Evolutionary conservation across 2,888 invertebrate species (phyloP).

Genomic region (Sussaba pulchella): DNA sequence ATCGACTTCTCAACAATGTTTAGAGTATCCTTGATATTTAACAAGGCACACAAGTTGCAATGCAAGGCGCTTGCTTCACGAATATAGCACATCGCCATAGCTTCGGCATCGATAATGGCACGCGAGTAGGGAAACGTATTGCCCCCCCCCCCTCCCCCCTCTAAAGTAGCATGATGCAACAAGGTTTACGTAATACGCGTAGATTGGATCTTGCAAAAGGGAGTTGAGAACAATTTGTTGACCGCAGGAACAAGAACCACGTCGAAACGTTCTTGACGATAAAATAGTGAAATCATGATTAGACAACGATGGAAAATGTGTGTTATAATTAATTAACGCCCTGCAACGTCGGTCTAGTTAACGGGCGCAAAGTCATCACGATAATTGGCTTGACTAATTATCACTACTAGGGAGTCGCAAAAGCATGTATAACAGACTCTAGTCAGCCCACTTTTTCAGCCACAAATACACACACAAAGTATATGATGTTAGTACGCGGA

Average conservation of each 20-base stretch:
- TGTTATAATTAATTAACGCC: constrained; percentile 16
- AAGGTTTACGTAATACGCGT: background rate
- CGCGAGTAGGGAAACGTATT: background rate
- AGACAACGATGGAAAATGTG: background rate
- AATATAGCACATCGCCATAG: too few relatives aligned
- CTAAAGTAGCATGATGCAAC: background rate
- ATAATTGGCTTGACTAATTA: constrained; percentile 36
- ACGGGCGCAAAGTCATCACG: constrained; percentile 3
- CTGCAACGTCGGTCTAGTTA: background rate
- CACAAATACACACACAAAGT: background rate
- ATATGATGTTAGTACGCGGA: background rate
- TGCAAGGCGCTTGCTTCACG: too few relatives aligned
- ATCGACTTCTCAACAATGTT: too few relatives aligned
- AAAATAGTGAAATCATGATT: too few relatives aligned
- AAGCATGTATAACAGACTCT: constrained; percentile 9
- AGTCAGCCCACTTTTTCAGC: background rate
- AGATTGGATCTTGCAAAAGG: too few relatives aligned
- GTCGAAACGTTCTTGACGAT: too few relatives aligned
- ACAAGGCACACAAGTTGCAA: too few relatives aligned
- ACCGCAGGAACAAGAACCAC: too few relatives aligned
- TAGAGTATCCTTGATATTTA: too few relatives aligned
- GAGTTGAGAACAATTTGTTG: too few relatives aligned
- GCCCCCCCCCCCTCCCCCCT: background rate
- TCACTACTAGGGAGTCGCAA: background rate
- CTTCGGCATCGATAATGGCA: background rate